phyloP scores from a whole-genome alignment of 2,888 invertebrate genomes.

The Dicycla oo region DNA sequence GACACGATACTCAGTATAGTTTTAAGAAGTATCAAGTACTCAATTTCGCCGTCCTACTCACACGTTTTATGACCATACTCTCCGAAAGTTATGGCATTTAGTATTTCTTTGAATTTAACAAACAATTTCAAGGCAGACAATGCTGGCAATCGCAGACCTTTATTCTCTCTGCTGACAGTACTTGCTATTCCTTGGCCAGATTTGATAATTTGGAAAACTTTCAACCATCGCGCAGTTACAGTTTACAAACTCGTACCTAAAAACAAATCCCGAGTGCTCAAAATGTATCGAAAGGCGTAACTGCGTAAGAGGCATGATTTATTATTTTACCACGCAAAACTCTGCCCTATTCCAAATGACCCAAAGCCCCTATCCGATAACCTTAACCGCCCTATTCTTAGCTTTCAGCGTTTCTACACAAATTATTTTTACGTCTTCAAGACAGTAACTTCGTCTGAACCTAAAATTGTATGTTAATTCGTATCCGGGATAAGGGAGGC shows the following conservation, averaged over 20 bases:
- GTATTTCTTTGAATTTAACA: conserved; percentile 13
- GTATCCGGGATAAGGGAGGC: conserved; percentile 98
- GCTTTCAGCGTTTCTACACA: conserved; percentile 53
- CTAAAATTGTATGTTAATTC: conserved; percentile 77
- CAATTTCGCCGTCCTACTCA: background rate
- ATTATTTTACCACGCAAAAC: conserved; percentile 9
- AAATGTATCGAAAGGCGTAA: conserved; percentile 6
- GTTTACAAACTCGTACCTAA: background rate
- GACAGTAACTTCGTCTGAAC: conserved; percentile 37
- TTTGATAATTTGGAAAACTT: conserved; percentile 12
- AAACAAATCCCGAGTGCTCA: background rate
- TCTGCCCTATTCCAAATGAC: conserved; percentile 3
- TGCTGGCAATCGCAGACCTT: background rate
- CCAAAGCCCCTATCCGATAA: background rate
- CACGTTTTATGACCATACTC: background rate
- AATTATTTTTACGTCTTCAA: conserved; percentile 57
- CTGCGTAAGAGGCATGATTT: background rate
- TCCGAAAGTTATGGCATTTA: too few species aligned
- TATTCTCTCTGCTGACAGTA: background rate
- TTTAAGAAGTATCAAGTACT: background rate
- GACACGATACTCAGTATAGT: conserved; percentile 1
- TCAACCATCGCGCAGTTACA: background rate
- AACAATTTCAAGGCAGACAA: too few species aligned
- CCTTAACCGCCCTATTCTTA: conserved; percentile 38
- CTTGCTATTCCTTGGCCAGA: background rate